Base-by-base conservation (phyloP, 2,113 vertebrate genomes). In the Tragelaphus strepsiceros region DNA sequence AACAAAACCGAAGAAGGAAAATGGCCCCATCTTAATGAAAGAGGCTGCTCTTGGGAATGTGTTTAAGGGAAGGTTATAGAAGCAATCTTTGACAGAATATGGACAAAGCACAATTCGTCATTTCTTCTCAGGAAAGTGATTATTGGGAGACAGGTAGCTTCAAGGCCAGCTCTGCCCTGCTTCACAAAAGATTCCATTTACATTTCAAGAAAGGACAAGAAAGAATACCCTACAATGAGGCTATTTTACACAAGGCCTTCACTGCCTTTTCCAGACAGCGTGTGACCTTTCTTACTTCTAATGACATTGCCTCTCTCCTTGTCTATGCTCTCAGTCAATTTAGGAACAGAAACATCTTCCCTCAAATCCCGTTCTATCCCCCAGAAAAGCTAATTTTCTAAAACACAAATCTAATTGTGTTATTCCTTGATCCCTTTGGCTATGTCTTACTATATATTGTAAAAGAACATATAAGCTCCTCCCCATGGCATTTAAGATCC, bases 1-100 rank as follows among this genome's bases (percentile, higher is more conserved):
- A 97, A 83, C 82, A 93, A 98, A 97, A 93, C 61, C 1, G 26
- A 94, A 95, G 90, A 90, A 90, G 82, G 87, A 96, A 97, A 98
- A 97, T 83, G 83, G 86, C 46, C 54, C 92, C 91, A 67, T 97
- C 82, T 96, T 98, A 98, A 98, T 96, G 89, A 97, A 93, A 96
- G 71, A 94, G 62, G 7, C 43, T 80, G 49, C 96, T 94, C 93
- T 94, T 96, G 94, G 91, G 96, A 96, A 87, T 94, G 53, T 94
- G 61, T 88, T 92, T 93, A 94, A 97, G 49, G 91, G 39, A 94
- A 97, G 95, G 94, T 96, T 97, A 96, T 21, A 97, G 86, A 97
- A 86, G 64, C 89, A 98, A 97, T 97, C 56, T 96, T 89, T 94
- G 91, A 95, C 83, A 30, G 53, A 97, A 94, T 98, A 91, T 64